Percentiles rank a stretch among this genome's conserved stretches.
phyloP scores from a whole-genome alignment of 1,140 invertebrate genomes.

The Lanistes nyassanus region DNA sequence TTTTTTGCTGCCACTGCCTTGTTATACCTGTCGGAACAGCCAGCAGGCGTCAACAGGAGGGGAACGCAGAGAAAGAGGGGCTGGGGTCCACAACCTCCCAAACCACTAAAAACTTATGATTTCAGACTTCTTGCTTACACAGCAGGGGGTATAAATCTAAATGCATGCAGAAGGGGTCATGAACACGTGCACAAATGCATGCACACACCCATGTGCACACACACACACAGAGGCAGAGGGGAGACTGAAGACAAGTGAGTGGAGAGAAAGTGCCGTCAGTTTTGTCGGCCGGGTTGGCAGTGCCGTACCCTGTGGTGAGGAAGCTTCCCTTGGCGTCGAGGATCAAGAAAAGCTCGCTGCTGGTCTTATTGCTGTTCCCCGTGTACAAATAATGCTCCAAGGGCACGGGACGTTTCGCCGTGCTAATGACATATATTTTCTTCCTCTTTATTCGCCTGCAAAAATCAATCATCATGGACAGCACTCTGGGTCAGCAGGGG shows the following conservation, averaged over 20 bases:
- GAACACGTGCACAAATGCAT: background rate
- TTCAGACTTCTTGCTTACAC: too few species aligned
- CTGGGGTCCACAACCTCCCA: too few species aligned
- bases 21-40: conserved; percentile 65
- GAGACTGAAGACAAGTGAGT: too few species aligned
- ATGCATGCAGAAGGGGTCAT: too few species aligned
- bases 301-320: conserved; percentile 74
- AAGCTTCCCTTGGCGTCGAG: conserved; percentile 74
- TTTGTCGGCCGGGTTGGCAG: too few species aligned
- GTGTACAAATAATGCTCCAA: conserved; percentile 94
- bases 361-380: conserved; percentile 83
- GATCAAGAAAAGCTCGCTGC: conserved; percentile 84
- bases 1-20: conserved; percentile 79
- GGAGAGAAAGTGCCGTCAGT: too few species aligned
- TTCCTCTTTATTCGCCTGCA: conserved; percentile 82
- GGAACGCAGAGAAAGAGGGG: too few species aligned
- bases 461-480: too few species aligned
- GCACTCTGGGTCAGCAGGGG: too few species aligned
- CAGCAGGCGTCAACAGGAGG: too few species aligned
- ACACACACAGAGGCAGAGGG: background rate
- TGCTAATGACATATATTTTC: conserved; percentile 96
- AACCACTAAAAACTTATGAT: too few species aligned
- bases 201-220: background rate
- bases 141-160: too few species aligned
- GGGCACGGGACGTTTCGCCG: conserved; percentile 92